Evolutionary conservation across 2,797 vertebrate genomes (phyloP).

Genomic region (Hapalemur alaotrensis): DNA sequence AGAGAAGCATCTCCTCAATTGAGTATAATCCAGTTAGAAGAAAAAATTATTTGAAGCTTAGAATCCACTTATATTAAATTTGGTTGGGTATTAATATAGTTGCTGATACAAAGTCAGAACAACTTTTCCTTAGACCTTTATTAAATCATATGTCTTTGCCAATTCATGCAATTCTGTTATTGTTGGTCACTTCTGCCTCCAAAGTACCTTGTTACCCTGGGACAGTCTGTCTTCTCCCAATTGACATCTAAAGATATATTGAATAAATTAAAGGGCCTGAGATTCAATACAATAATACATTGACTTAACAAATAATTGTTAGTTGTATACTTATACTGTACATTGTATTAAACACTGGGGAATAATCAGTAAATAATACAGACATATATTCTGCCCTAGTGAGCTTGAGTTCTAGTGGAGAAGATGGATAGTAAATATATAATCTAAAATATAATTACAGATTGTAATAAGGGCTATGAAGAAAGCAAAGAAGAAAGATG

Average conservation of each 20-base stretch:
- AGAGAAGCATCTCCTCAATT: background rate
- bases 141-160: background rate
- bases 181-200: background rate
- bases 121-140: background rate
- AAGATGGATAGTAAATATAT: background rate
- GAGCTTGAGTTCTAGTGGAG: background rate
- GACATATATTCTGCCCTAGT: background rate
- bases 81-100: background rate
- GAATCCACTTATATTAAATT: background rate
- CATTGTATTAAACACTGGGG: background rate
- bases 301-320: background rate
- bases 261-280: background rate
- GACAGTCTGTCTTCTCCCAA: background rate
- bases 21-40: background rate
- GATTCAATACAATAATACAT: background rate
- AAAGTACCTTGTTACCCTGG: background rate
- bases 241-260: background rate
- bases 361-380: background rate
- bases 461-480: background rate
- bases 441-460: background rate
- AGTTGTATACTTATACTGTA: background rate
- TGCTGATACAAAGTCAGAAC: background rate
- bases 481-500: background rate
- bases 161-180: background rate
- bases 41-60: background rate